These are phyloP conservation scores for Limnothrissa miodon DNA, from an alignment of 2,113 vertebrate genomes.

Conservation along the genomic window DNA sequence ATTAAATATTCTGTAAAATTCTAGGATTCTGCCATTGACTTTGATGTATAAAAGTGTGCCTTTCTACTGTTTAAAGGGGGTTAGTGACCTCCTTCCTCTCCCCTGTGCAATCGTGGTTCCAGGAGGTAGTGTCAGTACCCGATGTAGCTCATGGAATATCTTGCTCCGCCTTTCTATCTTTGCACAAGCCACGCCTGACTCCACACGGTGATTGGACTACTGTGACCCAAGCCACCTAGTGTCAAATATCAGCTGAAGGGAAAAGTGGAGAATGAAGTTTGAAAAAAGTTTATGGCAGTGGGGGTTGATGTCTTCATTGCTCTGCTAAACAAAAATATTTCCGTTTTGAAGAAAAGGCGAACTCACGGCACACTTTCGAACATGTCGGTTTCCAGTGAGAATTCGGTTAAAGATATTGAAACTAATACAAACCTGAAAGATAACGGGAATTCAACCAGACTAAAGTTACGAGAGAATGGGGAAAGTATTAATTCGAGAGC, in stretches of 20 bases:
- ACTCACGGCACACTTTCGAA: neutral
- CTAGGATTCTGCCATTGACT: no score
- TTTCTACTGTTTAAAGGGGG: no score
- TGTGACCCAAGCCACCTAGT: neutral
- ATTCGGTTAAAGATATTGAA: slow-evolving; percentile 11
- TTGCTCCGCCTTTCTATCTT: no score
- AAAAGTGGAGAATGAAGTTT: slow-evolving; percentile 18
- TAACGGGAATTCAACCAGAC: neutral
- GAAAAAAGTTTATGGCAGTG: slow-evolving; percentile 4
- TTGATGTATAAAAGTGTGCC: no score
- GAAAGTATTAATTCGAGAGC: slow-evolving; percentile 49
- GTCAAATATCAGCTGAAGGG: slow-evolving; percentile 21
- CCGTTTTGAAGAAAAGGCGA: neutral
- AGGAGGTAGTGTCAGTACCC: no score
- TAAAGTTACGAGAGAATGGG: neutral
- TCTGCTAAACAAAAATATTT: neutral
- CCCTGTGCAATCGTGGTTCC: no score
- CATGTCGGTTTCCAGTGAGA: slow-evolving; percentile 47
- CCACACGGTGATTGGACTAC: slow-evolving; percentile 27
- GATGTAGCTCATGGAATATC: no score
- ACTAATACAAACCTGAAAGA: neutral
- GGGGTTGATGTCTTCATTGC: neutral
- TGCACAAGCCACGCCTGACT: slow-evolving; percentile 38
- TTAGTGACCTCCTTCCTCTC: no score
- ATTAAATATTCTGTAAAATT: no score